Conservation (phyloP, 2,113 vertebrate species). For the Ophiodon elongatus region DNA sequence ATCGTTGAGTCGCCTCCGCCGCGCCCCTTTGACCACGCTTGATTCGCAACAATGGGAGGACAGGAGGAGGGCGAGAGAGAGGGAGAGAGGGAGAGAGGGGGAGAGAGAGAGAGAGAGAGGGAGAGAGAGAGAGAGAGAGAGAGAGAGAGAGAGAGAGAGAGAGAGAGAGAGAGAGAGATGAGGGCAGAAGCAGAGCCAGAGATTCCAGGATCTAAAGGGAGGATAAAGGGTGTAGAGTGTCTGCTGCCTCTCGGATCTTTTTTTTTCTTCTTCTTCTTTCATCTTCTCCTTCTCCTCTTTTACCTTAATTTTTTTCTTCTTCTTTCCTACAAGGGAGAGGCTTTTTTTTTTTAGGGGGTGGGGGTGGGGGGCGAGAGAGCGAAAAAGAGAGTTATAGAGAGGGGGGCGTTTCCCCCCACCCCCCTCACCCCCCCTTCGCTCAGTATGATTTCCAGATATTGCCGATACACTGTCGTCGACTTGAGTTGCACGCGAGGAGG, state of each 20-base stretch:
- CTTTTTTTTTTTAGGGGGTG: no score
- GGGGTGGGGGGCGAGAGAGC: conserved; percentile 54
- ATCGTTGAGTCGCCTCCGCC: conserved; percentile 75
- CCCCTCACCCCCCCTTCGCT: conserved; percentile 38
- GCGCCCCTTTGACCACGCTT: conserved; percentile 84
- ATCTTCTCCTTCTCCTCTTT: neutral
- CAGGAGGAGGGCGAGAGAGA: conserved; percentile 27
- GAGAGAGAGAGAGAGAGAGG: conserved; percentile 28
- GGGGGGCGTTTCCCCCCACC: conserved; percentile 78
- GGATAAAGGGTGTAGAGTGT: conserved; percentile 72
- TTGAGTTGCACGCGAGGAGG: conserved; percentile 60
- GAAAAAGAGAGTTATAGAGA: conserved; percentile 60
- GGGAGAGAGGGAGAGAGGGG: conserved; percentile 37
- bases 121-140: conserved; percentile 32
- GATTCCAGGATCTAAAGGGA: conserved; percentile 74
- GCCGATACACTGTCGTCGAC: conserved; percentile 67
- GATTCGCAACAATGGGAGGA: conserved; percentile 82
- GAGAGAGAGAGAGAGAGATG: conserved; percentile 25
- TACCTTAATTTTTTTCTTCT: conserved; percentile 54
- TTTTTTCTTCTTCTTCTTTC: conserved; percentile 3
- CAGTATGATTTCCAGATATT: conserved; percentile 78
- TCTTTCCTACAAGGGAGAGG: conserved; percentile 40
- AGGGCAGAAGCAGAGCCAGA: conserved; percentile 65
- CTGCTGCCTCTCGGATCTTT: conserved; percentile 71
- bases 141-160: conserved; percentile 29